These are phyloP conservation scores for Chalcis sispes DNA, from an alignment of 2,888 invertebrate species.

Conservation along the genomic window DNA sequence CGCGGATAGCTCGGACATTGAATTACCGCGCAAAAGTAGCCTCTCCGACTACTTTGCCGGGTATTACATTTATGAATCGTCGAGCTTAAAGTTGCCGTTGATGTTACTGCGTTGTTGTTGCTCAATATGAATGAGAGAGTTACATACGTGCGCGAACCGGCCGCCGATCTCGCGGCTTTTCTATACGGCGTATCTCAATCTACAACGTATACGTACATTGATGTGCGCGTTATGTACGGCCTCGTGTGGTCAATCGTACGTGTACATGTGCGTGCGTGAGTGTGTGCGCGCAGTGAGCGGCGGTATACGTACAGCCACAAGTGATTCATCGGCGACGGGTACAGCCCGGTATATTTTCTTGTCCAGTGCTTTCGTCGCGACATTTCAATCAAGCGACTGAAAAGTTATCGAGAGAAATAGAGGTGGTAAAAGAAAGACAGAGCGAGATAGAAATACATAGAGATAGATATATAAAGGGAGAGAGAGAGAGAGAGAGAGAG, in stretches of 20 bases:
- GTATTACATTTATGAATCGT: slow-evolving; percentile 45
- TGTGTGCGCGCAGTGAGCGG: too few relatives aligned
- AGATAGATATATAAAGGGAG: neutral
- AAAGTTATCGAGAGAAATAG: slow-evolving; percentile 24
- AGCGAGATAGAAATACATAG: neutral
- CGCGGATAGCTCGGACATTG: slow-evolving; percentile 24
- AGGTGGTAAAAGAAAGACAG: neutral
- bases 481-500: neutral
- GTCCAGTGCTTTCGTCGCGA: slow-evolving; percentile 48
- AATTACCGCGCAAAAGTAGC: slow-evolving; percentile 29
- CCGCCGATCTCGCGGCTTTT: neutral
- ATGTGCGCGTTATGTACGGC: neutral
- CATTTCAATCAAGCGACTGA: slow-evolving; percentile 53
- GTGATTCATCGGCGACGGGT: slow-evolving; percentile 48
- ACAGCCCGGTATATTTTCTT: slow-evolving; percentile 46
- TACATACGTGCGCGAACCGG: too few relatives aligned
- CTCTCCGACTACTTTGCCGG: neutral
- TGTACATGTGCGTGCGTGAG: neutral
- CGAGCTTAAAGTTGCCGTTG: too few relatives aligned
- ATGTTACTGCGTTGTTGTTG: slow-evolving; percentile 28
- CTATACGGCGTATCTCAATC: neutral
- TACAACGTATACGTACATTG: neutral
- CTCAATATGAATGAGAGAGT: slow-evolving; percentile 24
- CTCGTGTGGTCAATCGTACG: slow-evolving; percentile 32
- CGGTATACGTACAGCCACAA: neutral